These are phyloP conservation scores for Ctenodactylus gundi DNA, from an alignment of 2,113 vertebrate genomes.

Conservation along the genomic window DNA sequence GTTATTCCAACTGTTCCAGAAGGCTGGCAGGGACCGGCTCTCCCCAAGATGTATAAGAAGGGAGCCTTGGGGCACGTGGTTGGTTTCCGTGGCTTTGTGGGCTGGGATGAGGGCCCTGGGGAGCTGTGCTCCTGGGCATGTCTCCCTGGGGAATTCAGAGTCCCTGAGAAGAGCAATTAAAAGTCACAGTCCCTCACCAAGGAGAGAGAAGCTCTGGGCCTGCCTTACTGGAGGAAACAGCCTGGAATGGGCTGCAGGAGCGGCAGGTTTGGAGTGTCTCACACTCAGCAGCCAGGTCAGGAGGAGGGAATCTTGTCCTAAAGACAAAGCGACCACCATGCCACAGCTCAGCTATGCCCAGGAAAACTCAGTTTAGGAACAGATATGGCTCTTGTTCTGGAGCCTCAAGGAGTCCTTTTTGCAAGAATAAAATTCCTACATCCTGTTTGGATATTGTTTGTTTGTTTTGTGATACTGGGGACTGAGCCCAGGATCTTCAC, in stretches of 20 bases:
- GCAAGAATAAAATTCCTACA: neutral
- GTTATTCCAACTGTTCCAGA: conserved; percentile 14
- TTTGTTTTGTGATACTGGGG: too few species aligned
- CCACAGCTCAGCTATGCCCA: neutral
- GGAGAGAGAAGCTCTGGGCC: neutral
- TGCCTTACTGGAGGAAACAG: conserved; percentile 25
- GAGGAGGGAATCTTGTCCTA: neutral
- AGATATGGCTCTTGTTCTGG: neutral
- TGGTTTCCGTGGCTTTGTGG: neutral
- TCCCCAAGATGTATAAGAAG: neutral
- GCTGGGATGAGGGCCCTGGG: neutral
- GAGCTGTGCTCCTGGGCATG: neutral
- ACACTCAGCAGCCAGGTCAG: conserved; percentile 21
- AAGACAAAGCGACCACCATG: neutral
- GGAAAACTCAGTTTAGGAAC: neutral
- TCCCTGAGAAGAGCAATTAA: neutral
- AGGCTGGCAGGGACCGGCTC: neutral
- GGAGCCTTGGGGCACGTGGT: neutral
- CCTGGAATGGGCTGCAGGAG: neutral
- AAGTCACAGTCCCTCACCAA: neutral
- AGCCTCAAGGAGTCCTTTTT: neutral
- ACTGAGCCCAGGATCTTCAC: too few species aligned
- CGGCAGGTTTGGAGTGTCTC: neutral
- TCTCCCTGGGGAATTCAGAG: neutral
- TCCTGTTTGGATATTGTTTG: neutral